A percentile compares a stretch with the other conserved stretches of the same genome.
Evolutionary conservation across 2,797 vertebrate species (phyloP).

Genomic region (Myotis planiceps): DNA sequence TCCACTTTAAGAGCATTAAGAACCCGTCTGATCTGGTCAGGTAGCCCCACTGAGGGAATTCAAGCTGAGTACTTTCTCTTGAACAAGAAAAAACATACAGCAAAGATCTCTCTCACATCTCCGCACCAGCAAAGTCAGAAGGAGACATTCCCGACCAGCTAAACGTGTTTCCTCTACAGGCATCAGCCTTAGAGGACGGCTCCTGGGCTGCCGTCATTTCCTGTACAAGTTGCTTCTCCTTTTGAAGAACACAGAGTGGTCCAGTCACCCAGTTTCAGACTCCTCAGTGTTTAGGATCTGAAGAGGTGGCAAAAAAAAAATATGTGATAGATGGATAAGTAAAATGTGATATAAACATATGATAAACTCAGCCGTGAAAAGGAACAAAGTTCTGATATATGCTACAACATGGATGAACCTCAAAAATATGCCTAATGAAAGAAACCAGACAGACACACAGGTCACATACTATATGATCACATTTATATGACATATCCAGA

Average conservation of each 20-base stretch:
- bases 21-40: conserved; percentile 60
- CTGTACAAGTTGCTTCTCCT: neutral
- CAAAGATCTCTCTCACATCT: conserved; percentile 63
- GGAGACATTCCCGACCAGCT: neutral
- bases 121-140: conserved; percentile 48
- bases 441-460: neutral
- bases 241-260: neutral
- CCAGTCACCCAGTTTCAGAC: neutral
- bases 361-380: neutral
- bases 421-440: neutral
- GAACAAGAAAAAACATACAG: conserved; percentile 72
- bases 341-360: neutral
- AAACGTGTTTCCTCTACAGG: neutral
- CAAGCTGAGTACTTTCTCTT: conserved; percentile 56
- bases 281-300: neutral
- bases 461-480: neutral
- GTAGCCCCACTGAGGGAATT: conserved; percentile 75
- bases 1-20: conserved; percentile 16
- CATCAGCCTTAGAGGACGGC: neutral
- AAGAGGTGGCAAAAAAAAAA: neutral
- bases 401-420: neutral
- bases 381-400: neutral
- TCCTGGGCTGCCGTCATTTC: neutral
- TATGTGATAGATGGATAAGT: neutral
- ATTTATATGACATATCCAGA: neutral